Base-by-base conservation (phyloP, 2,888 invertebrate genomes). In the Melanotus villosus region DNA sequence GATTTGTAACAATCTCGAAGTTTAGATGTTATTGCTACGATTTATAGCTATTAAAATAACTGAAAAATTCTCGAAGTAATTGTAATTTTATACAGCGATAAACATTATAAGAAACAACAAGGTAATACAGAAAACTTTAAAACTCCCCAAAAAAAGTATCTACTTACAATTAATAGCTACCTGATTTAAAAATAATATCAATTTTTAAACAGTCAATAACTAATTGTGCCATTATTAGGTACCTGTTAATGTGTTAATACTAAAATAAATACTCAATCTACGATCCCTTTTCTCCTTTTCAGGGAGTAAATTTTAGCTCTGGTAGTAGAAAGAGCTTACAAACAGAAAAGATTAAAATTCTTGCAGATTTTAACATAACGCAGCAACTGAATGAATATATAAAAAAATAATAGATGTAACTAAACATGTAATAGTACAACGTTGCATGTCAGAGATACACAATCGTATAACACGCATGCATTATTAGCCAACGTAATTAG, bases 401-500 rank as follows among this genome's bases (percentile, higher is more conserved):
- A n/a, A n/a, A 68, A 68, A 67, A 50, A 36, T 60, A 54, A 68
- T 65, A 65, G 52, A 69, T 52, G 43, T 60, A 69, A 69, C 69
- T 65, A 60, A 69, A 59, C 59, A 60, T 73, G 76, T 74, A 79
- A 79, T 76, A n/a, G n/a, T n/a, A 78, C 76, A 79, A 77, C 77
- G 77, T 81, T 78, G 80, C 81, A 81, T 80, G 80, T 75, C 74
- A 73, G 70, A 74, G 74, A 78, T 67, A 76, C 71, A 77, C 75
- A 74, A 71, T 75, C 74, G 72, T 75, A 78, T 76, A 80, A 78
- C 80, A 78, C 77, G 78, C 77, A 79, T 73, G 78, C 76, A 77
- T 78, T 77, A 78, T 79, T 77, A 79, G 77, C 75, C 73, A n/a
- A 77, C 73, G 74, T 79, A 80, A 80, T 80, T 80, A 80, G 77